Percentiles rank a stretch among this genome's conserved stretches.
Evolutionary conservation across 2,113 vertebrate genomes (phyloP).

Genomic region (Clupea harengus): DNA sequence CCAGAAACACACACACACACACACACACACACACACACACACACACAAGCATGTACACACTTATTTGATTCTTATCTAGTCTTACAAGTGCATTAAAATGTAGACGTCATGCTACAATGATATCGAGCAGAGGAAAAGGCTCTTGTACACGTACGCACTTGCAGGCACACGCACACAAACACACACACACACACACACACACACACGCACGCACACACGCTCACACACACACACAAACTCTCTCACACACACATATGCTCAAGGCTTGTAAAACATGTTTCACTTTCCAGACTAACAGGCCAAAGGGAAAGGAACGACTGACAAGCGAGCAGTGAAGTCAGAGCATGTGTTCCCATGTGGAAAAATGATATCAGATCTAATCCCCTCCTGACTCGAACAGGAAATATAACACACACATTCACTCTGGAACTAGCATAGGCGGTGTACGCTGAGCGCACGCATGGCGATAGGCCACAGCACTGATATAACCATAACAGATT

Average conservation of each 20-base stretch:
- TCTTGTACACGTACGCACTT: not conserved
- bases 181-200: not conserved
- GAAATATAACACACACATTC: not conserved
- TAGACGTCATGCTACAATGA: not conserved
- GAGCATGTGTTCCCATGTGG: not conserved
- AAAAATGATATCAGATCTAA: not conserved
- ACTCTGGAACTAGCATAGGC: not conserved
- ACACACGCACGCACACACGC: not conserved
- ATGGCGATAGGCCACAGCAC: not conserved
- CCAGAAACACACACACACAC: not conserved
- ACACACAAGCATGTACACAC: not conserved
- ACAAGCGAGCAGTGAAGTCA: not conserved
- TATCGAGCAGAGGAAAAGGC: not conserved
- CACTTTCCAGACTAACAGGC: constrained; percentile 41
- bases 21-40: not conserved
- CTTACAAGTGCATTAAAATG: constrained; percentile 15
- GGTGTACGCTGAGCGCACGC: not conserved
- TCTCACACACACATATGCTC: not conserved
- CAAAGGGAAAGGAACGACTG: not conserved
- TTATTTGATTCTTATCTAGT: constrained; percentile 42
- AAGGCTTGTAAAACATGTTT: constrained; percentile 28
- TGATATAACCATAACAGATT: not conserved
- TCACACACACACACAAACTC: not conserved
- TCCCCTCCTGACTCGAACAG: not conserved
- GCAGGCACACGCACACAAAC: not conserved